These are phyloP conservation scores for Meta bourneti DNA, from an alignment of 2,888 invertebrate genomes.

Conservation along the genomic window DNA sequence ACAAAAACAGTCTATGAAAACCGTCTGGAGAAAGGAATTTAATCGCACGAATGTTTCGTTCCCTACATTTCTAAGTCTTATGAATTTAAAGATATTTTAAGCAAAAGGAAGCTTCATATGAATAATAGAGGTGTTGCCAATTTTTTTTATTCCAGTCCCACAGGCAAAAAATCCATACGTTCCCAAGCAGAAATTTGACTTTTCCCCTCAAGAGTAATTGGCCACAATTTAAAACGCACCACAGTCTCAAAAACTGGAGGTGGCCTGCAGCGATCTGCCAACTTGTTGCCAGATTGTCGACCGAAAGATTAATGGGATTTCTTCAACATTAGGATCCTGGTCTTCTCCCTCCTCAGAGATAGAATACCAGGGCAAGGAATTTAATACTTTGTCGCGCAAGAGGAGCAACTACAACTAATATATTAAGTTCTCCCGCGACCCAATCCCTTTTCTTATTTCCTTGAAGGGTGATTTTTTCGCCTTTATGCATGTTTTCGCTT, in stretches of 20 bases:
- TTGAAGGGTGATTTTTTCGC: conserved; percentile 14
- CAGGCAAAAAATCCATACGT: not conserved
- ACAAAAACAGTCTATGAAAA: too few relatives aligned
- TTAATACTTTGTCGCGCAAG: conserved; percentile 57
- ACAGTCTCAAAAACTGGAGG: conserved; percentile 1
- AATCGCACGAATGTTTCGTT: not conserved
- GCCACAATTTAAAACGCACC: conserved; percentile 1
- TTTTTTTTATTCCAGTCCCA: not conserved
- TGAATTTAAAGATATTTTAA: too few relatives aligned
- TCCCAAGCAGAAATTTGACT: not conserved
- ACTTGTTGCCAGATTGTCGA: conserved; percentile 72
- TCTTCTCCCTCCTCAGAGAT: conserved; percentile 27
- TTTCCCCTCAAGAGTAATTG: conserved; percentile 10
- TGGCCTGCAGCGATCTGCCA: conserved; percentile 16
- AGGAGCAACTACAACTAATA: conserved; percentile 54
- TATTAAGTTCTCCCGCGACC: conserved; percentile 59
- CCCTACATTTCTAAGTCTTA: too few relatives aligned
- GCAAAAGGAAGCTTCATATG: not conserved
- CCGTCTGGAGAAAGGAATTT: too few relatives aligned
- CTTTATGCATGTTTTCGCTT: not conserved
- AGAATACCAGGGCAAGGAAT: conserved; percentile 68
- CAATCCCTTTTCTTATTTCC: conserved; percentile 46
- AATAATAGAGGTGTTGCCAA: not conserved
- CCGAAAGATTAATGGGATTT: conserved; percentile 66
- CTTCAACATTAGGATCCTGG: conserved; percentile 29